Evolutionary conservation across 2,888 invertebrate species (phyloP).

Genomic region (Chrysolina americana): DNA sequence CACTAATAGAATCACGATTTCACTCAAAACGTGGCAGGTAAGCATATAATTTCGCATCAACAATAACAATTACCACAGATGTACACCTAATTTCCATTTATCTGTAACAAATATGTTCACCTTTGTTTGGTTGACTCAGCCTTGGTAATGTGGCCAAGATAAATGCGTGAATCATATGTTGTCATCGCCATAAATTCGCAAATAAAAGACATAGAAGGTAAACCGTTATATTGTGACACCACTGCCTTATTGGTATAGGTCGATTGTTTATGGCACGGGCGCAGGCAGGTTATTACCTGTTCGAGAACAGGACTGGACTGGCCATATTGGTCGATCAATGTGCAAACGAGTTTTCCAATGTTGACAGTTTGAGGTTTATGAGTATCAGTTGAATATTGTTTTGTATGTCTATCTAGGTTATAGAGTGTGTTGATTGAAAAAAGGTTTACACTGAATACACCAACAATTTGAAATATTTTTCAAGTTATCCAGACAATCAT

Average conservation of each 20-base stretch:
- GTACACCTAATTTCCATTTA: background rate
- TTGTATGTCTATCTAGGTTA: no score
- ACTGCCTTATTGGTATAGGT: background rate
- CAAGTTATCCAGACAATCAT: no score
- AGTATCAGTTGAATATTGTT: no score
- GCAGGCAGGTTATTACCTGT: background rate
- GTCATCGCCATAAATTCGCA: conserved; percentile 11
- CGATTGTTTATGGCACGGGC: background rate
- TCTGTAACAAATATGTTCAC: background rate
- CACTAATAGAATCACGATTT: no score
- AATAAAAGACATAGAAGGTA: conserved; percentile 17
- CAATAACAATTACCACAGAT: background rate
- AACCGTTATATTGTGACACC: background rate
- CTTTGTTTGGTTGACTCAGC: background rate
- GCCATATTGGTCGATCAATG: background rate
- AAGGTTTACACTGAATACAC: no score
- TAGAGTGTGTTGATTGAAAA: no score
- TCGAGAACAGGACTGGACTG: background rate
- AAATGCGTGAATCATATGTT: conserved; percentile 2
- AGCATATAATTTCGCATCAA: no score
- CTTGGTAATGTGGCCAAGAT: conserved; percentile 16
- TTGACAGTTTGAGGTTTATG: no score
- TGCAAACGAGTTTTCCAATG: no score
- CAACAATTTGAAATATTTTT: no score
- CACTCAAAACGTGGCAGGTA: no score